phyloP scores from a whole-genome alignment of 2,797 vertebrate species.

The Liparis tanakae region DNA sequence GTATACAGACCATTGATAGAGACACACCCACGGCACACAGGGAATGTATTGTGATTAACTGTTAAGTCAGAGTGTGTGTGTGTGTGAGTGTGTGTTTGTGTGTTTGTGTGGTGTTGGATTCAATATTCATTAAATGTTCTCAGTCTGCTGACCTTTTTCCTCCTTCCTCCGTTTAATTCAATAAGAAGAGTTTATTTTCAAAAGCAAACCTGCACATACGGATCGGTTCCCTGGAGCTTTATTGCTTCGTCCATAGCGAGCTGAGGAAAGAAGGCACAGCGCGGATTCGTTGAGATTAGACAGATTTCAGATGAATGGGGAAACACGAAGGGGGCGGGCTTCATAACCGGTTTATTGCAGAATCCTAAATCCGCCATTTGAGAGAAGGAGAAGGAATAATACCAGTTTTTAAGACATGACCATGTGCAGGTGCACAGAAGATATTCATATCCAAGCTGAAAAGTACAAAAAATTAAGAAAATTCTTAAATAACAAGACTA shows the following conservation, averaged over 20 bases:
- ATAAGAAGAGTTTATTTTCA: slow-evolving; percentile 75
- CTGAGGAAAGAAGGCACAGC: slow-evolving; percentile 29
- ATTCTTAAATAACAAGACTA: slow-evolving; percentile 1
- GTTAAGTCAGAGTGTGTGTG: not conserved
- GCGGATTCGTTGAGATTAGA: slow-evolving; percentile 41
- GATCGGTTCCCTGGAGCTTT: slow-evolving; percentile 60
- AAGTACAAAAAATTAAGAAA: not conserved
- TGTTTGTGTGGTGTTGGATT: slow-evolving; percentile 47
- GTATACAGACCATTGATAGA: not conserved
- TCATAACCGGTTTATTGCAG: slow-evolving; percentile 18
- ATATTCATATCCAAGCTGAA: slow-evolving; percentile 2
- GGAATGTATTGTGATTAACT: slow-evolving; percentile 23
- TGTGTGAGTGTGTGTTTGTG: slow-evolving; percentile 7
- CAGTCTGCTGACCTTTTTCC: slow-evolving; percentile 76
- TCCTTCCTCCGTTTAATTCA: slow-evolving; percentile 76
- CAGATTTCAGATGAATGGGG: not conserved
- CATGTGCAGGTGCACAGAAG: not conserved
- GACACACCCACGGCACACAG: not conserved
- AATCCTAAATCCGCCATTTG: slow-evolving; percentile 4
- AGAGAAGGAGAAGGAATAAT: slow-evolving; percentile 7
- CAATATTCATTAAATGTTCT: slow-evolving; percentile 75
- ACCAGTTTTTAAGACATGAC: not conserved
- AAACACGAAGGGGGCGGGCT: slow-evolving; percentile 2
- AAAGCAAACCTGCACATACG: slow-evolving; percentile 66
- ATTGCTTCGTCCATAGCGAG: slow-evolving; percentile 49